Base-by-base conservation (phyloP, 2,113 vertebrate species). In the Mormyrus iriodes region DNA sequence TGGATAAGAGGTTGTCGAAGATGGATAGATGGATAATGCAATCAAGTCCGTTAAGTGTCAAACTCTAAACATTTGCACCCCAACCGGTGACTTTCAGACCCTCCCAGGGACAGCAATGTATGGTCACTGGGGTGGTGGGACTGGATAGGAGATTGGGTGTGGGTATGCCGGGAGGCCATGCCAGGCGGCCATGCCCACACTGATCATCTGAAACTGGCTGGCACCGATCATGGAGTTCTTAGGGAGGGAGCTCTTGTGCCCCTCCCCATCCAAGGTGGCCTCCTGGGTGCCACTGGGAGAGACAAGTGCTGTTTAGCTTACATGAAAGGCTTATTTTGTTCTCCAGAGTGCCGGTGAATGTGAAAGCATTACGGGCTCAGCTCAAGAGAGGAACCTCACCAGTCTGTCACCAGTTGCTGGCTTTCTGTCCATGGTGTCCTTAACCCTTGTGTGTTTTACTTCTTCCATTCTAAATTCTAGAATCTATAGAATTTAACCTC, bases 231-330 rank as follows among this genome's bases (percentile, higher is more conserved):
- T 13, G 31, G 51, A 53, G 19, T 51, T 86, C 85, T 86, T 86
- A 51, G 55, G 51, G 31, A 21, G 27, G 9, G 9, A 24, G 13
- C 31, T 15, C 31, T 35, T 55, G 51, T 12, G 55, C 55, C 55
- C 6, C 55, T 24, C 21, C 24, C 7, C 2, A 24, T 15, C 42
- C 17, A 73, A 19, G 3, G 5, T 48, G 39, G 21, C 82, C 39
- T 24, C 19, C 42, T 24, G 7, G 31, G 2, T 19, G n/a, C 27
- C n/a, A 0, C 27, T 31, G 15, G 55, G 55, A 86, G 48, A 53
- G 13, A 52, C 15, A 86, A 39, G 85, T 86, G 85, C 49, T 86
- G 49, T 53, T 86, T 86, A 55, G 85, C 2, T 86, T 86, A 39
- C 24, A 39, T 86, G 48, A 31, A 27, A 86, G 35, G 49, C 48